Conservation (phyloP, 1,140 invertebrate species). For the Bradysia coprophila region DNA sequence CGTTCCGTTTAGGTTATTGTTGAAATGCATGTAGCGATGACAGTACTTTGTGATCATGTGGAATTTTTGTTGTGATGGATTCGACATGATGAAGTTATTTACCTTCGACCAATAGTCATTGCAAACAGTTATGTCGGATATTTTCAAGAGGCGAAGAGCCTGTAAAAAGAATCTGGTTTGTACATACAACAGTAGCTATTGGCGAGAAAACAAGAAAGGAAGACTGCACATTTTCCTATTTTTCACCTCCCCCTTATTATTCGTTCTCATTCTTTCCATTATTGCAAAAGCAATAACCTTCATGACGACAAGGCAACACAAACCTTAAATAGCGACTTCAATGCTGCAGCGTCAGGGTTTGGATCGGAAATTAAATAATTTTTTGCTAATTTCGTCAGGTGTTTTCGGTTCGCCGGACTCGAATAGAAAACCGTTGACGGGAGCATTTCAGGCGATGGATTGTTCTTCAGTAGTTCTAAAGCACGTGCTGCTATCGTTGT, state of each 20-base stretch:
- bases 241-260: no score
- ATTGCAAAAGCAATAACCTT: not conserved
- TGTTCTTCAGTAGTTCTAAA: slow-evolving; percentile 8
- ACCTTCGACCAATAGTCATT: slow-evolving; percentile 24
- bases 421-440: slow-evolving; percentile 15
- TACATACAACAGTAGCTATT: no score
- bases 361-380: slow-evolving; percentile 13
- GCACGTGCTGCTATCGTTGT: slow-evolving; percentile 8
- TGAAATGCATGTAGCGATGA: slow-evolving; percentile 31
- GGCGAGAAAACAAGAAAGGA: not conserved
- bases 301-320: no score
- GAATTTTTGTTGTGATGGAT: slow-evolving; percentile 8
- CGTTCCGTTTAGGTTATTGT: slow-evolving; percentile 26
- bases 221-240: no score
- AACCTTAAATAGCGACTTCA: slow-evolving; percentile 7
- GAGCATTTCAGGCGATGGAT: slow-evolving; percentile 9
- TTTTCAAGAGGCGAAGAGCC: slow-evolving; percentile 24
- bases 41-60: slow-evolving; percentile 20
- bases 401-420: slow-evolving; percentile 15
- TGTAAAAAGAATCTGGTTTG: slow-evolving; percentile 13
- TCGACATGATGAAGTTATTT: slow-evolving; percentile 10
- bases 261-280: not conserved
- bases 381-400: slow-evolving; percentile 14
- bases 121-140: slow-evolving; percentile 21
- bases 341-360: slow-evolving; percentile 8